These are phyloP conservation scores for Anguilla marmorata DNA, from an alignment of 2,797 vertebrate species.

Conservation along the genomic window DNA sequence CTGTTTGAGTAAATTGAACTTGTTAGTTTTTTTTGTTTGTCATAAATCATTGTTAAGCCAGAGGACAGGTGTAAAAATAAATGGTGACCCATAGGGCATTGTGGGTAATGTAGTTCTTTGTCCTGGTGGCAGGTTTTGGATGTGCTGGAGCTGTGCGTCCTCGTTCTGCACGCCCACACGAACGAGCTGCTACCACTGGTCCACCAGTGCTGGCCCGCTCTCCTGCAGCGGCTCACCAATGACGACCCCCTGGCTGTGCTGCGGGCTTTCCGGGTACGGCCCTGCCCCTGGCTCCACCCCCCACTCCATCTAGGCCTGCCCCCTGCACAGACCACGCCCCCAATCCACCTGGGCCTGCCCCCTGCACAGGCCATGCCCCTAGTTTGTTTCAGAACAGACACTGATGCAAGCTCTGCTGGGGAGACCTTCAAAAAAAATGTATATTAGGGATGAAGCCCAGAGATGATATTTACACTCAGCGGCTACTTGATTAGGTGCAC, in stretches of 20 bases:
- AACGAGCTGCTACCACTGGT: conserved; percentile 87
- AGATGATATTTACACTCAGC: too few species aligned
- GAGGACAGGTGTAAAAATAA: not conserved
- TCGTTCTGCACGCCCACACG: conserved; percentile 73
- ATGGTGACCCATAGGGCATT: not conserved
- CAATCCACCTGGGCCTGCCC: not conserved
- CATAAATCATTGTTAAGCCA: too few species aligned
- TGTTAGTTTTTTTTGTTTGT: too few species aligned
- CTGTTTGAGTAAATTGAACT: too few species aligned
- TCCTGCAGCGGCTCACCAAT: conserved; percentile 79
- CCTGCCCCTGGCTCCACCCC: not conserved
- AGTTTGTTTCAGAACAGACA: too few species aligned
- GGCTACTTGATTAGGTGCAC: too few species aligned
- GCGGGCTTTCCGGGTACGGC: conserved; percentile 85
- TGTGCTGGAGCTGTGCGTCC: conserved; percentile 81
- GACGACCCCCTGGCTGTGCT: conserved; percentile 86
- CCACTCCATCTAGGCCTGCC: not conserved
- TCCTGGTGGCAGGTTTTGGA: conserved; percentile 78
- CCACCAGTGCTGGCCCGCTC: conserved; percentile 86
- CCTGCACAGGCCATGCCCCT: not conserved
- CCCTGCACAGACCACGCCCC: not conserved
- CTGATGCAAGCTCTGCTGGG: too few species aligned
- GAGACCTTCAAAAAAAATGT: too few species aligned
- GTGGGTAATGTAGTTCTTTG: conserved; percentile 30
- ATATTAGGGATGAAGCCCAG: too few species aligned